Evolutionary conservation across 2,113 vertebrate genomes (phyloP).

Genomic region (Pitta sordida): DNA sequence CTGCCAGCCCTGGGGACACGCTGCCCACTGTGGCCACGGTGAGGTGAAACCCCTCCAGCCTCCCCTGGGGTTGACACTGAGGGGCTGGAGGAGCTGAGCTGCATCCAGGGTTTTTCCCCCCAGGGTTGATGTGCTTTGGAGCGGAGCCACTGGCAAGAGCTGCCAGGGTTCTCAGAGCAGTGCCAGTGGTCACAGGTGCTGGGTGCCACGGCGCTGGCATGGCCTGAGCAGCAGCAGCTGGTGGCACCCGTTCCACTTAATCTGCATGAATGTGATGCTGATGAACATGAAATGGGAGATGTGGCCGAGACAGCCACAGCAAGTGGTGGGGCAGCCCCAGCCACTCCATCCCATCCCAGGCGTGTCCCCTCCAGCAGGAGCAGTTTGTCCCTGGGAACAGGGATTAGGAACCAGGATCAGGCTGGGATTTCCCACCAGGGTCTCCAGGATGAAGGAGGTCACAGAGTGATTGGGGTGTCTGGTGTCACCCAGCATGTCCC

Average conservation of each 20-base stretch:
- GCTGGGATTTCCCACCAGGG: neutral
- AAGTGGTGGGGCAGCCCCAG: neutral
- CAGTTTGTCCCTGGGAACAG: neutral
- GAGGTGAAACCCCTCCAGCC: neutral
- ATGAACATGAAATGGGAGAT: neutral
- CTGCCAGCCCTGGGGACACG: neutral
- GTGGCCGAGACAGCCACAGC: neutral
- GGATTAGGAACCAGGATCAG: neutral
- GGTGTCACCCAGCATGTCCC: neutral
- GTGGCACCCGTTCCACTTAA: neutral
- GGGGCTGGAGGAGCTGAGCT: neutral
- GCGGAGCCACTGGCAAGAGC: fast-evolving
- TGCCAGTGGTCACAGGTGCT: neutral
- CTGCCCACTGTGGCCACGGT: neutral
- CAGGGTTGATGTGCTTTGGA: neutral
- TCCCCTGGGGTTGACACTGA: fast-evolving
- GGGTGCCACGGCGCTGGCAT: neutral
- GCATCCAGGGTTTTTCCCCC: neutral
- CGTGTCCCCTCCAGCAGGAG: neutral
- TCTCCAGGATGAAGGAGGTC: neutral
- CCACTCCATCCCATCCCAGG: neutral
- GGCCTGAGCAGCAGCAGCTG: slow-evolving; percentile 11
- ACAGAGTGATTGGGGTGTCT: neutral
- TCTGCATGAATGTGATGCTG: neutral
- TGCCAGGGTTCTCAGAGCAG: fast-evolving